phyloP scores from a whole-genome alignment of 2,113 vertebrate genomes.

The Tapirus terrestris region DNA sequence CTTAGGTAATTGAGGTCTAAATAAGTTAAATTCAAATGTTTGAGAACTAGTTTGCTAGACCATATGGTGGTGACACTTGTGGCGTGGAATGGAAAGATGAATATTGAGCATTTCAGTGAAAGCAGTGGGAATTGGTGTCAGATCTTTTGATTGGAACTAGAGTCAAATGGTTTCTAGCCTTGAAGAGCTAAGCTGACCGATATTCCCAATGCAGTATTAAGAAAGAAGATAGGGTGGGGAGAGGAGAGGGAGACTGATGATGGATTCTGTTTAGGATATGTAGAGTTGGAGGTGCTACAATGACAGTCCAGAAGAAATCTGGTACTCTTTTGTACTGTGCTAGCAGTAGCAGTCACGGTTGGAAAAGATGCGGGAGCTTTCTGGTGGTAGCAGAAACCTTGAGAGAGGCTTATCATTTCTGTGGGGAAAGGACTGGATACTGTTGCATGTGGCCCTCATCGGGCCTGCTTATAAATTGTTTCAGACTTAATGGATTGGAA shows the following conservation, averaged over 20 bases:
- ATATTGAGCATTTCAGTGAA: constrained; percentile 16
- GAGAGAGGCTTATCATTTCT: background rate
- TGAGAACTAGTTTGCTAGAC: background rate
- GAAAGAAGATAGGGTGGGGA: background rate
- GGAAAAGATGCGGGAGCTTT: background rate
- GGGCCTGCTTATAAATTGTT: constrained; percentile 9
- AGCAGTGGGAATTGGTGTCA: background rate
- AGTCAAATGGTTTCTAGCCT: background rate
- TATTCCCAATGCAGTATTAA: background rate
- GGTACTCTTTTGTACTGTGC: background rate
- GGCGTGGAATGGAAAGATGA: background rate
- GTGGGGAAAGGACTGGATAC: background rate
- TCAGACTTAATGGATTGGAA: constrained; percentile 1
- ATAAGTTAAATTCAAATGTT: constrained; percentile 38
- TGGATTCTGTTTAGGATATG: background rate
- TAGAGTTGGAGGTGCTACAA: background rate
- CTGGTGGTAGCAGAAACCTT: background rate
- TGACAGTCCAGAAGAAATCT: background rate
- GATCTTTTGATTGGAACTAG: constrained; percentile 31
- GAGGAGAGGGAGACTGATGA: background rate
- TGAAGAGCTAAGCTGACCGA: background rate
- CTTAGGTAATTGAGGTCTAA: background rate
- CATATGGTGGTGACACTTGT: background rate
- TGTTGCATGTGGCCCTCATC: background rate
- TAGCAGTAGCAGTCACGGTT: background rate